phyloP scores from a whole-genome alignment of 1,140 invertebrate species.

The Temnothorax curvispinosus region DNA sequence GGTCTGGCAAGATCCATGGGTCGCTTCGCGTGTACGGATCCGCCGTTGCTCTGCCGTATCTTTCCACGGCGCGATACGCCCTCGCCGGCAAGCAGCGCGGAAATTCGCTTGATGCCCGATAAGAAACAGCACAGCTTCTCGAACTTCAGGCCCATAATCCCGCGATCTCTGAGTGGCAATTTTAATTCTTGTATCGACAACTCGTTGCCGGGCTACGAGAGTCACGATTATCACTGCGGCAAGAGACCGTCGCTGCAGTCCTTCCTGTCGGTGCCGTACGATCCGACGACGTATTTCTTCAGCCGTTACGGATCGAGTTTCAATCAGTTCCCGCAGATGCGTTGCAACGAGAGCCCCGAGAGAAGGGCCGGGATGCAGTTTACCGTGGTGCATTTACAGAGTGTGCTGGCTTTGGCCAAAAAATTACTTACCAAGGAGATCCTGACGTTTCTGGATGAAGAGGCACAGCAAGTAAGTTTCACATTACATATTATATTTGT shows the following conservation, averaged over 20 bases:
- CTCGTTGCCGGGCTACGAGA: conserved; percentile 75
- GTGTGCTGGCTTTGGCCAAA: conserved; percentile 93
- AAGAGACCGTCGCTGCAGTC: conserved; percentile 87
- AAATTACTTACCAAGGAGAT: conserved; percentile 95
- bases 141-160: conserved; percentile 94
- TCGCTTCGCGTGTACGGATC: conserved; percentile 91
- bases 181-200: conserved; percentile 87
- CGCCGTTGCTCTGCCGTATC: conserved; percentile 93
- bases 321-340: conserved; percentile 93
- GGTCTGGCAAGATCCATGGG: conserved; percentile 96
- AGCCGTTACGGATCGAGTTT: conserved; percentile 97
- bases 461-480: conserved; percentile 90
- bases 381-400: conserved; percentile 91
- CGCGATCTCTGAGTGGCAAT: conserved; percentile 95
- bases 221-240: conserved; percentile 79
- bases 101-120: conserved; percentile 83
- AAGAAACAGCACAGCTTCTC: conserved; percentile 88
- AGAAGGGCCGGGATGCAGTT: conserved; percentile 89
- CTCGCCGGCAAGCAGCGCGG: conserved; percentile 82
- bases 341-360: conserved; percentile 89
- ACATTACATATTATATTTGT: neutral
- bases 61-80: conserved; percentile 92
- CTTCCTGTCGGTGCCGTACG: conserved; percentile 90
- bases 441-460: conserved; percentile 92
- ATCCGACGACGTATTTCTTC: conserved; percentile 95